phyloP scores from a whole-genome alignment of 2,888 invertebrate species.

The Erebia ligea region DNA sequence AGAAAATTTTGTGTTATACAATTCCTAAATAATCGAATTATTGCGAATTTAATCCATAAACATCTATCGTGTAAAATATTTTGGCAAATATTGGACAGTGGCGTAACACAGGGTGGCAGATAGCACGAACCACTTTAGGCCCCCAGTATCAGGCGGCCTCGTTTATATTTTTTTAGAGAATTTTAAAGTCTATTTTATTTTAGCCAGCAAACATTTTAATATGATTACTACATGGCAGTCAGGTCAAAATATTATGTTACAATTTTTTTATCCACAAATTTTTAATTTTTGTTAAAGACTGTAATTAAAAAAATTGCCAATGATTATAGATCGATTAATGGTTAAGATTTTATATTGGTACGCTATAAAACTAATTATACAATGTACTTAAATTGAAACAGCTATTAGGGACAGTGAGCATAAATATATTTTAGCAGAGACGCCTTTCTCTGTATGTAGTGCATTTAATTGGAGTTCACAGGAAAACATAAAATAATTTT shows the following conservation, averaged over 20 bases:
- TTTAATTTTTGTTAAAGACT: no score
- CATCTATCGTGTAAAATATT: background rate
- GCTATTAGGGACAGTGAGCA: background rate
- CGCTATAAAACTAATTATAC: slow-evolving; percentile 6
- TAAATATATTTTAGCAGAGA: background rate
- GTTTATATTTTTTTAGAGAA: background rate
- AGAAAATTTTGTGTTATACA: slow-evolving; percentile 17
- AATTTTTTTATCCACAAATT: no score
- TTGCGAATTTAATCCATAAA: slow-evolving; percentile 3
- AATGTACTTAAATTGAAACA: slow-evolving; percentile 37
- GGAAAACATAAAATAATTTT: background rate
- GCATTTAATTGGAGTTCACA: slow-evolving; percentile 9
- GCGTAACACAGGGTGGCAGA: background rate
- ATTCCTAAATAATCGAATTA: slow-evolving; percentile 22
- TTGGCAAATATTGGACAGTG: background rate
- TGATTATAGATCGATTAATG: no score
- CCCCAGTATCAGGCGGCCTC: background rate
- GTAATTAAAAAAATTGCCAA: no score
- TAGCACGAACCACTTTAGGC: background rate
- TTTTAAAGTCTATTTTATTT: no score
- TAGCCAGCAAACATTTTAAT: no score
- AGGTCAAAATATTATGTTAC: no score
- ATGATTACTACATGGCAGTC: no score
- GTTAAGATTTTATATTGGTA: background rate
- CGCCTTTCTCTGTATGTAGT: background rate